Percentiles rank a stretch among this genome's conserved stretches.
phyloP scores from a whole-genome alignment of 2,113 vertebrate species.

The Clarias magur region DNA sequence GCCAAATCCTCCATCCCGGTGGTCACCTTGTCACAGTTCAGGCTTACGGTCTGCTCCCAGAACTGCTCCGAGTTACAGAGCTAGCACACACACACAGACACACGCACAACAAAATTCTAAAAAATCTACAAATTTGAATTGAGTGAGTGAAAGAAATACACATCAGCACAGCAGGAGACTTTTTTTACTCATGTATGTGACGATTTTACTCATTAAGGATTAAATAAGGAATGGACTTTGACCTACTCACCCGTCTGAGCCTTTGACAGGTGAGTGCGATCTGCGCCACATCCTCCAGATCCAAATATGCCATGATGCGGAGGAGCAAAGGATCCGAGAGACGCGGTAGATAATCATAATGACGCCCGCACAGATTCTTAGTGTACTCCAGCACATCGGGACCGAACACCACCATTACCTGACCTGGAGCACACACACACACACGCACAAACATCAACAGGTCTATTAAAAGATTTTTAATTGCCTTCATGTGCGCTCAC shows the following conservation, averaged over 20 bases:
- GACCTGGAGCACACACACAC: constrained; percentile 62
- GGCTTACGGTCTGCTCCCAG: constrained; percentile 75
- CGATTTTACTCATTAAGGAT: too few species aligned
- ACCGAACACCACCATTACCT: constrained; percentile 75
- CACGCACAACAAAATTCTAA: too few species aligned
- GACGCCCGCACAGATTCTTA: constrained; percentile 75
- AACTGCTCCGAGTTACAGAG: constrained; percentile 68
- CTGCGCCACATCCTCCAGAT: constrained; percentile 78
- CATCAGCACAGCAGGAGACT: too few species aligned
- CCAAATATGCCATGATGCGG: constrained; percentile 77
- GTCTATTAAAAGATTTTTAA: neutral
- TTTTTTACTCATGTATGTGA: too few species aligned
- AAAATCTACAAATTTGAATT: too few species aligned
- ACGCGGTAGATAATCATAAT: constrained; percentile 77
- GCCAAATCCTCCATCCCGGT: constrained; percentile 74
- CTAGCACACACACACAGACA: neutral
- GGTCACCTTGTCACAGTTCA: constrained; percentile 65
- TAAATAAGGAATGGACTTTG: too few species aligned
- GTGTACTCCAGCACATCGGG: constrained; percentile 70
- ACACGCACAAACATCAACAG: neutral
- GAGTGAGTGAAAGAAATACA: too few species aligned
- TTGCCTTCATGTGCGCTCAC: neutral
- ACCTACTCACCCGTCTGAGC: constrained; percentile 73
- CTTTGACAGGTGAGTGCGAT: constrained; percentile 75
- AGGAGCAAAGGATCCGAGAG: constrained; percentile 79